Evolutionary conservation across 2,113 vertebrate species (phyloP), one percentile per base, ranked within the genome.

Genomic region (Alosa alosa): DNA sequence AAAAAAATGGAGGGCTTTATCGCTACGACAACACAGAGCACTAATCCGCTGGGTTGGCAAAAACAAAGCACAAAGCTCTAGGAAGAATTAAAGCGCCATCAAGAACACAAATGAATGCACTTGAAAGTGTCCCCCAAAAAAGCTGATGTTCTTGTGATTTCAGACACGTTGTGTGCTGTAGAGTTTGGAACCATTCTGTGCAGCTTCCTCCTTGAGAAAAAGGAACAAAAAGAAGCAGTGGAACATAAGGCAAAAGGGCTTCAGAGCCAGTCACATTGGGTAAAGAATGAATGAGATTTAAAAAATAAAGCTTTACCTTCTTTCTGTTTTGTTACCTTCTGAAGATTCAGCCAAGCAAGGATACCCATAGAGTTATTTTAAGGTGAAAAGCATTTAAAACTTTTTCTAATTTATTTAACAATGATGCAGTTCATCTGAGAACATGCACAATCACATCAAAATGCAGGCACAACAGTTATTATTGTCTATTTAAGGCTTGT

Each of bases 81-180:
- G 13, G 72, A 78, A 36, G 72, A 78, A 78, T 78, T 78, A 78
- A 78, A 39, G 72, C 31, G 39, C 72, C 72, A 78, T 36, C 31
- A 78, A 78, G 72, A 39, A 78, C 31, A 15, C 72, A 78, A 78
- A 39, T 39, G 72, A 78, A 78, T 78, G 72, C 72, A 39, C 72
- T 78, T 78, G 39, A 78, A 78, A 15, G 72, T 78, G 31, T 36
- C 64, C 64, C 64, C 25, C 41, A 6, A 39, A 81, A 55, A 83
- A 84, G 60, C 22, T 47, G 49, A 10, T 55, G 55, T 36, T 72
- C 25, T 13, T 72, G 64, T 31, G 22, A 5, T 25, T 68, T 68
- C 60, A n/a, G 47, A 7, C n/a, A n/a, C 60, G n/a, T 68, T 68
- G 60, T 36, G 25, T 7, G 31, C 60, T 25, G 31, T 25, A 15